These are phyloP conservation scores for Plectropomus leopardus DNA, from an alignment of 2,113 vertebrate species.

Conservation along the genomic window DNA sequence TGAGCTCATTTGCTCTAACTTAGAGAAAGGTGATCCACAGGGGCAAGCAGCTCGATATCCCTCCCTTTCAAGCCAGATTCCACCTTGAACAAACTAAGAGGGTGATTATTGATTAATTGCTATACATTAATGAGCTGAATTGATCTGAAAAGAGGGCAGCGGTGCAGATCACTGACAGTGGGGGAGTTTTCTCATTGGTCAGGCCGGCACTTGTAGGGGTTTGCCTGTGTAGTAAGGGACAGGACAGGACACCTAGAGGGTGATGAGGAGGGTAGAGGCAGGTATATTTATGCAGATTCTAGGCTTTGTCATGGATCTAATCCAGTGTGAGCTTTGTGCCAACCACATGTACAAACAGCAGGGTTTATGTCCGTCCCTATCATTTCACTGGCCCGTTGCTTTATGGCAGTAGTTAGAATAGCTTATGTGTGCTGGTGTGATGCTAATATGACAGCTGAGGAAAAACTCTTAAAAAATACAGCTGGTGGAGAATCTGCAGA, in stretches of 20 bases:
- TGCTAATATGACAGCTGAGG: constrained; percentile 51
- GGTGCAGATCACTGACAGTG: constrained; percentile 56
- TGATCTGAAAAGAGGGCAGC: constrained; percentile 71
- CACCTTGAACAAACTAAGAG: constrained; percentile 76
- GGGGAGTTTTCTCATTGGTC: constrained; percentile 21
- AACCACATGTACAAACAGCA: constrained; percentile 17
- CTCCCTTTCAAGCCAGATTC: constrained; percentile 71
- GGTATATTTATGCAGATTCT: constrained; percentile 27
- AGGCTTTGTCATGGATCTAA: constrained; percentile 24
- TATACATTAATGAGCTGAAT: constrained; percentile 82
- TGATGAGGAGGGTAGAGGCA: constrained; percentile 14
- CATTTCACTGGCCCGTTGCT: neutral
- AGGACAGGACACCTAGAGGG: neutral
- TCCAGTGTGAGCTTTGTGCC: constrained; percentile 26
- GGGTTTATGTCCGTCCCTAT: constrained; percentile 30
- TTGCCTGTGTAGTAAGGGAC: constrained; percentile 23
- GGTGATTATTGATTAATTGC: constrained; percentile 82
- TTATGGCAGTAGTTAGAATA: constrained; percentile 50
- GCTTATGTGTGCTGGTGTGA: constrained; percentile 44
- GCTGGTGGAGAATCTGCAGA: constrained; percentile 18
- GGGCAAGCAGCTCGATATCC: constrained; percentile 58
- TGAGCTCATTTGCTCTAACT: constrained; percentile 22
- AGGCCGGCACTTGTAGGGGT: constrained; percentile 34
- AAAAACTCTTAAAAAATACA: constrained; percentile 2
- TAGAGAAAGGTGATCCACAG: constrained; percentile 46